Conservation (phyloP, 2,888 invertebrate genomes). For the Drosophila cracens region DNA sequence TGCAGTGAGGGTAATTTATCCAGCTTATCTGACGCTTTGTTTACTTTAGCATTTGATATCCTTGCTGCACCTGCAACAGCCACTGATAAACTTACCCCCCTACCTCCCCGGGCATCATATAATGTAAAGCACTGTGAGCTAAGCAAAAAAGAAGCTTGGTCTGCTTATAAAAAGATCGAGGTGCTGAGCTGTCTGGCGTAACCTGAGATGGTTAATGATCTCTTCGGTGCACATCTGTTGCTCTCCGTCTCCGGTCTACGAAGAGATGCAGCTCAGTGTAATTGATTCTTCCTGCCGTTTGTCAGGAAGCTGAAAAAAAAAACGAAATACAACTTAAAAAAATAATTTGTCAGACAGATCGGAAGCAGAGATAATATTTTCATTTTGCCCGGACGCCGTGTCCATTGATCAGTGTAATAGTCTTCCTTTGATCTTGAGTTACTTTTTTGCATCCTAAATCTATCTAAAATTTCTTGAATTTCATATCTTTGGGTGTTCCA, state of each 20-base stretch:
- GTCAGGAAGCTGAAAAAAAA: constrained; percentile 65
- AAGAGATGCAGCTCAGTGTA: constrained; percentile 58
- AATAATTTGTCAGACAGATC: constrained; percentile 61
- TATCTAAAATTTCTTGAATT: constrained; percentile 8
- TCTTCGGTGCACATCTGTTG: constrained; percentile 63
- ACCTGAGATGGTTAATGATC: constrained; percentile 68
- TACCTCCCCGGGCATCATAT: background rate
- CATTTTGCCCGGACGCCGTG: constrained; percentile 33
- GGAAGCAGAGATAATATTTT: constrained; percentile 66
- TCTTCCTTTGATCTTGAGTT: constrained; percentile 74
- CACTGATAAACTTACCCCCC: background rate
- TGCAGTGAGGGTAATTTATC: constrained; percentile 22
- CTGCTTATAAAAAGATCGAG: constrained; percentile 26
- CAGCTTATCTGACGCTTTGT: constrained; percentile 26
- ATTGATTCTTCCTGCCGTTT: constrained; percentile 67
- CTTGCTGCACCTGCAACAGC: constrained; percentile 34
- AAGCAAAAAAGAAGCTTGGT: constrained; percentile 16
- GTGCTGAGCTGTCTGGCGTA: constrained; percentile 68
- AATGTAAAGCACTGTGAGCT: background rate
- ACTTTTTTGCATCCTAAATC: constrained; percentile 2
- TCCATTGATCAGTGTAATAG: constrained; percentile 71
- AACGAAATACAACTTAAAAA: background rate
- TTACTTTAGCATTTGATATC: constrained; percentile 6
- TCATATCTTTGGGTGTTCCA: constrained; percentile 28
- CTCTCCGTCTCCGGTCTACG: constrained; percentile 47